A percentile compares a stretch with the other conserved stretches of the same genome.
Evolutionary conservation across 2,113 vertebrate genomes (phyloP).

Genomic region (Megaleporinus macrocephalus): DNA sequence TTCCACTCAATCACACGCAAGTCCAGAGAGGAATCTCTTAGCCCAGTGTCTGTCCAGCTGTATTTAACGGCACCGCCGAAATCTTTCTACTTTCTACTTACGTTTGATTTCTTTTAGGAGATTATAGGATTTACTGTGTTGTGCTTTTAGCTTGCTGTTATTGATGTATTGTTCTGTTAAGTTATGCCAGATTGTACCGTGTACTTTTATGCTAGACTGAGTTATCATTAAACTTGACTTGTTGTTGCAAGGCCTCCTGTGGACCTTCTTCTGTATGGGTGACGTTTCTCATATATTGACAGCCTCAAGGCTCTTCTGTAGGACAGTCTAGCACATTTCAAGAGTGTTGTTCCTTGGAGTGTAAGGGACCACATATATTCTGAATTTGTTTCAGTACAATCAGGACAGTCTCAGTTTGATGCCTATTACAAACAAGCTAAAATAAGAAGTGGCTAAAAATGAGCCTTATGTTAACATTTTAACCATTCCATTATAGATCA

Average conservation of each 20-base stretch:
- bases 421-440: no score
- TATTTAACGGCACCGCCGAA: background rate
- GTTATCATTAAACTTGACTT: conserved; percentile 50
- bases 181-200: conserved; percentile 51
- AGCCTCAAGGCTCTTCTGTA: background rate
- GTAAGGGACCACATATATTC: no score
- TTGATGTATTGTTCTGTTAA: conserved; percentile 54
- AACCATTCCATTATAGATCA: no score
- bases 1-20: background rate
- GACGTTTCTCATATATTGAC: background rate
- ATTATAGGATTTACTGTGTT: conserved; percentile 61
- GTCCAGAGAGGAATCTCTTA: conserved; percentile 9
- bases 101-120: conserved; percentile 58
- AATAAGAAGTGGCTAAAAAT: no score
- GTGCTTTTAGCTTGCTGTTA: conserved; percentile 59
- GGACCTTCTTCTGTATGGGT: conserved; percentile 31
- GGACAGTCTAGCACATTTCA: no score
- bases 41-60: conserved; percentile 13
- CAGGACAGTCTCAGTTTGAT: no score
- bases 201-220: conserved; percentile 68
- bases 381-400: no score
- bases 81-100: conserved; percentile 52
- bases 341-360: no score
- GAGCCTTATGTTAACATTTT: no score
- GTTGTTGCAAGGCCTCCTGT: conserved; percentile 25